Evolutionary conservation across 1,140 invertebrate species (phyloP).

Genomic region (Bombus polaris): DNA sequence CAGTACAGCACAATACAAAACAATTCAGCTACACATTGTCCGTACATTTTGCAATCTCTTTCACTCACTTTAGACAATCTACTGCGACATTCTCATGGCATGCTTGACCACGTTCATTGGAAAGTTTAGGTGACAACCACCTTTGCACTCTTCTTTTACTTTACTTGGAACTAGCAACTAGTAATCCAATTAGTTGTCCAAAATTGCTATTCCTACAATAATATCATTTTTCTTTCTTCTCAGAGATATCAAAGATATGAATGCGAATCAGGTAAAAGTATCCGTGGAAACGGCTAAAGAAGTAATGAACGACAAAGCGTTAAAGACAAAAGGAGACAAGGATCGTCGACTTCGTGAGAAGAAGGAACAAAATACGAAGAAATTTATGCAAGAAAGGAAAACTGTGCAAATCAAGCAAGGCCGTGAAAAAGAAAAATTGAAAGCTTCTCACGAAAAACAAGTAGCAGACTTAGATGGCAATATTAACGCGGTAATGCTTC

Average conservation of each 20-base stretch:
- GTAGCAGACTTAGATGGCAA: conserved; percentile 93
- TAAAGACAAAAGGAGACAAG: conserved; percentile 99
- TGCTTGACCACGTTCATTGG: background rate
- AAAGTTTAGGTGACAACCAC: background rate
- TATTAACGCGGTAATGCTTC: conserved; percentile 90
- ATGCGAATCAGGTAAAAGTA: conserved; percentile 96
- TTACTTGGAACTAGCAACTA: background rate
- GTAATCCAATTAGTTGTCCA: background rate
- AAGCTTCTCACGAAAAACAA: conserved; percentile 95
- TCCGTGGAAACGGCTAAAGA: conserved; percentile 98
- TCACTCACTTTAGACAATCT: too few relatives aligned
- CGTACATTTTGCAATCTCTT: background rate
- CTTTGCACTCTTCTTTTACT: background rate
- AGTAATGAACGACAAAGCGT: conserved; percentile 96
- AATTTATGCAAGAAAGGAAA: conserved; percentile 99
- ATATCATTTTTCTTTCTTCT: conserved; percentile 17
- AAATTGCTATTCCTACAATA: background rate
- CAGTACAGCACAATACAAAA: background rate
- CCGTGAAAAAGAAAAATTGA: conserved; percentile 96
- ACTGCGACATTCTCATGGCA: background rate
- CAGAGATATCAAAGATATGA: conserved; percentile 98
- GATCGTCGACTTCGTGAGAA: conserved; percentile 96
- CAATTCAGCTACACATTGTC: background rate
- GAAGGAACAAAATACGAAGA: conserved; percentile 99
- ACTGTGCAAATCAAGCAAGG: conserved; percentile 93